Percentiles rank a stretch among this genome's conserved stretches.
These are phyloP conservation scores for Phalera bucephala DNA, from an alignment of 2,888 invertebrate species.

Conservation along the genomic window DNA sequence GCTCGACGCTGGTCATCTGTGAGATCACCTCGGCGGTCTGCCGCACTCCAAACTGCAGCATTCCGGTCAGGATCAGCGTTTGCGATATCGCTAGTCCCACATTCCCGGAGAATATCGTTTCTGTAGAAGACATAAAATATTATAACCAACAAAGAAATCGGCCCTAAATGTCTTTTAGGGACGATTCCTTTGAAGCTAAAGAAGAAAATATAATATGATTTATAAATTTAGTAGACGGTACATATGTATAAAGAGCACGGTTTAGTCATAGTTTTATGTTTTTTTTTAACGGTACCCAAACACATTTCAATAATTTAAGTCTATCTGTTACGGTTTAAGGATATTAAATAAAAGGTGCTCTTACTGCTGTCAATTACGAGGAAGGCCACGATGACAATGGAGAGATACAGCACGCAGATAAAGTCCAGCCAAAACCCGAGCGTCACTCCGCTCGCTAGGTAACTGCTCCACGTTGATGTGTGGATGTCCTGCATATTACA, in stretches of 20 bases:
- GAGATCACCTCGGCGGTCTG: slow-evolving; percentile 87
- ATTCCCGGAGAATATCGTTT: slow-evolving; percentile 84
- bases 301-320: too few species aligned
- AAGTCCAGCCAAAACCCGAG: slow-evolving; percentile 91
- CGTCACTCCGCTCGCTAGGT: slow-evolving; percentile 86
- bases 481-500: slow-evolving; percentile 83
- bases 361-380: slow-evolving; percentile 81
- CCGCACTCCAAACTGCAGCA: slow-evolving; percentile 87
- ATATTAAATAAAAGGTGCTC: slow-evolving; percentile 24
- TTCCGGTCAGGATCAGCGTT: slow-evolving; percentile 87
- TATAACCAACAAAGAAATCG: too few species aligned
- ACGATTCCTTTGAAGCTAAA: too few species aligned
- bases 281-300: too few species aligned
- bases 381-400: slow-evolving; percentile 87
- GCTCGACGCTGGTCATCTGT: slow-evolving; percentile 89
- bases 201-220: too few species aligned
- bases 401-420: slow-evolving; percentile 87
- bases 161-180: too few species aligned
- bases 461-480: slow-evolving; percentile 88
- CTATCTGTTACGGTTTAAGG: too few species aligned
- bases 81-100: slow-evolving; percentile 87
- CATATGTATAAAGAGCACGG: too few species aligned
- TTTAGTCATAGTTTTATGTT: too few species aligned
- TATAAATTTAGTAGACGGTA: too few species aligned
- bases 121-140: slow-evolving; percentile 51